Conservation (phyloP, 2,888 invertebrate genomes). For the Caenorhabditis doughertyi region DNA sequence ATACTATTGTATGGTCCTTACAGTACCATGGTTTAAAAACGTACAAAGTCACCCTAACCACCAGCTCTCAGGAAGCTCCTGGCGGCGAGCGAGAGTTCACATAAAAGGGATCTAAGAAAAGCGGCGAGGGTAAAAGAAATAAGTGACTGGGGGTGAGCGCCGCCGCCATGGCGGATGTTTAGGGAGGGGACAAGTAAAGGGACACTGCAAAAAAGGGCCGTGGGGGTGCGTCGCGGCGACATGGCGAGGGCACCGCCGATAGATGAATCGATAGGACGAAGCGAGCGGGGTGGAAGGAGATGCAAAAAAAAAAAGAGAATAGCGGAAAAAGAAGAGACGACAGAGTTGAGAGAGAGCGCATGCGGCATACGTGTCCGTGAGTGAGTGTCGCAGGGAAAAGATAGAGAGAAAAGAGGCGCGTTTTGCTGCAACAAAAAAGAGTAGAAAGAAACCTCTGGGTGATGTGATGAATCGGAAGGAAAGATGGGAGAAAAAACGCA, state of each 20-base stretch:
- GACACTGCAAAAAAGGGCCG: slow-evolving; percentile 41
- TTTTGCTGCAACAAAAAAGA: slow-evolving; percentile 18
- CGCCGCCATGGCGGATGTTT: too few relatives aligned
- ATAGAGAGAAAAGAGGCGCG: slow-evolving; percentile 4
- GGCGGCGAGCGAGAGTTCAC: neutral
- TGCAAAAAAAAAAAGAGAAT: too few relatives aligned
- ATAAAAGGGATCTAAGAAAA: neutral
- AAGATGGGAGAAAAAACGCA: neutral
- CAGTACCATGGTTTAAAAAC: too few relatives aligned
- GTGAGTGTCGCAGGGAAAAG: neutral
- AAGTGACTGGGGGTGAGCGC: slow-evolving; percentile 34
- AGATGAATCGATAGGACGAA: slow-evolving; percentile 52
- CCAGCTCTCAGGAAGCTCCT: too few relatives aligned
- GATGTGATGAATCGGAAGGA: slow-evolving; percentile 32
- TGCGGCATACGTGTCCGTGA: slow-evolving; percentile 46
- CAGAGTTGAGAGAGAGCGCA: slow-evolving; percentile 40
- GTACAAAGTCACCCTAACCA: too few relatives aligned
- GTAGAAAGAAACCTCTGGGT: slow-evolving; percentile 8
- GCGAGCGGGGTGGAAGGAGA: too few relatives aligned
- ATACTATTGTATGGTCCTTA: too few relatives aligned
- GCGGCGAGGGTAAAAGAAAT: neutral
- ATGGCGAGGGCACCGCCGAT: slow-evolving; percentile 45
- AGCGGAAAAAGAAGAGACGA: neutral
- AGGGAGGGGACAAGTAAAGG: neutral
- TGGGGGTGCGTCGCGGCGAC: slow-evolving; percentile 15